Evolutionary conservation across 2,888 invertebrate genomes (phyloP).

Genomic region (Acronicta psi): DNA sequence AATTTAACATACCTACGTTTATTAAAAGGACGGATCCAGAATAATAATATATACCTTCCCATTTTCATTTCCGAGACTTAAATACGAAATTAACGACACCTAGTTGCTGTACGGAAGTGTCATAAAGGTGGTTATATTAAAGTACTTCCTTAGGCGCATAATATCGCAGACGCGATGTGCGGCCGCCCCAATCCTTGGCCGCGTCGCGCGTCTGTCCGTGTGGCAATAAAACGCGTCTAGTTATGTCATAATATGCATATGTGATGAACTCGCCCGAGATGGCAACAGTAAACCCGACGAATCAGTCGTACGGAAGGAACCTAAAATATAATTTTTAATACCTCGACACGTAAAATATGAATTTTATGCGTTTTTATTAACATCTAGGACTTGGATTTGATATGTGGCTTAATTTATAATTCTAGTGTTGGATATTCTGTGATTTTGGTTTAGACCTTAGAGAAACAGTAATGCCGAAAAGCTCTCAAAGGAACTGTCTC

Average conservation of each 20-base stretch:
- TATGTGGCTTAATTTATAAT: neutral
- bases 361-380: conserved; percentile 52
- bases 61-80: conserved; percentile 53
- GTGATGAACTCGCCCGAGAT: conserved; percentile 74
- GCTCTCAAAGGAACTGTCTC: too few relatives aligned
- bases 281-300: conserved; percentile 72
- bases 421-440: neutral
- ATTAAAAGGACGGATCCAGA: conserved; percentile 1
- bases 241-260: conserved; percentile 85
- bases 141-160: conserved; percentile 72
- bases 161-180: conserved; percentile 67
- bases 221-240: conserved; percentile 81
- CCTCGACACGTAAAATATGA: conserved; percentile 52
- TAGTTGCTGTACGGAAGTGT: conserved; percentile 63
- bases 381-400: conserved; percentile 23
- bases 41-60: conserved; percentile 29
- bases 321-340: conserved; percentile 58
- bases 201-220: conserved; percentile 81
- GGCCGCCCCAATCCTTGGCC: conserved; percentile 75
- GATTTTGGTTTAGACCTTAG: neutral
- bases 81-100: conserved; percentile 70
- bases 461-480: neutral
- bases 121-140: conserved; percentile 80
- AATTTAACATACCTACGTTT: too few relatives aligned
- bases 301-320: conserved; percentile 65